phyloP scores from a whole-genome alignment of 2,888 invertebrate species.

The Cephus rjabovi region DNA sequence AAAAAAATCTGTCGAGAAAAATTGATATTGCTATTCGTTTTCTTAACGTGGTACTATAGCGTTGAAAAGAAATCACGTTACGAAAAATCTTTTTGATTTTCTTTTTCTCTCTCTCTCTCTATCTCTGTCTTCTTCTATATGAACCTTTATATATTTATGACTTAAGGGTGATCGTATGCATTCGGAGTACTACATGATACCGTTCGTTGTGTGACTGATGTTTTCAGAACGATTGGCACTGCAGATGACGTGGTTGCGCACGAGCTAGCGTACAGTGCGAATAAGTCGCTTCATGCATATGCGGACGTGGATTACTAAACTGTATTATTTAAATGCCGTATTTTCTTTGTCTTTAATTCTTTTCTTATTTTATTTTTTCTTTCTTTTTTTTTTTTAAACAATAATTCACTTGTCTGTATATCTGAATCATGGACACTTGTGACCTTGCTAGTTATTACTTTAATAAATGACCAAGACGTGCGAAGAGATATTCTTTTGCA shows the following conservation, averaged over 20 bases:
- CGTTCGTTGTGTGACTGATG: slow-evolving; percentile 46
- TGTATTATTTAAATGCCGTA: slow-evolving; percentile 10
- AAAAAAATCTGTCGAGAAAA: too few relatives aligned
- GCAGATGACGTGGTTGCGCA: slow-evolving; percentile 46
- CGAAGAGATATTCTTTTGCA: slow-evolving; percentile 7
- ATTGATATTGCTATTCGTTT: too few relatives aligned
- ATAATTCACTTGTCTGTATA: slow-evolving; percentile 18
- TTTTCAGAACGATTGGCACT: slow-evolving; percentile 54
- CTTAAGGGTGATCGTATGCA: neutral
- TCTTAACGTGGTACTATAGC: too few relatives aligned
- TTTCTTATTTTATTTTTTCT: too few relatives aligned
- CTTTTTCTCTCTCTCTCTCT: too few relatives aligned
- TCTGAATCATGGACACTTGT: slow-evolving; percentile 17
- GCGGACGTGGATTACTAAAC: slow-evolving; percentile 47
- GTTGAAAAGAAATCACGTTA: neutral
- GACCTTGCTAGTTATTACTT: slow-evolving; percentile 30
- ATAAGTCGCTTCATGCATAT: slow-evolving; percentile 46
- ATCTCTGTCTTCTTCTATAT: too few relatives aligned
- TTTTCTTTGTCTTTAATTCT: slow-evolving; percentile 9
- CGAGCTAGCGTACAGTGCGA: slow-evolving; percentile 45
- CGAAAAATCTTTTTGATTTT: neutral
- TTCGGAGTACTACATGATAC: slow-evolving; percentile 5
- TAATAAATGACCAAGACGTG: slow-evolving; percentile 11
- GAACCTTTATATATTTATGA: neutral
- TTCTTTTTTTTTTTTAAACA: neutral